Base-by-base conservation (phyloP, 2,888 invertebrate species). In the Plusia festucae region DNA sequence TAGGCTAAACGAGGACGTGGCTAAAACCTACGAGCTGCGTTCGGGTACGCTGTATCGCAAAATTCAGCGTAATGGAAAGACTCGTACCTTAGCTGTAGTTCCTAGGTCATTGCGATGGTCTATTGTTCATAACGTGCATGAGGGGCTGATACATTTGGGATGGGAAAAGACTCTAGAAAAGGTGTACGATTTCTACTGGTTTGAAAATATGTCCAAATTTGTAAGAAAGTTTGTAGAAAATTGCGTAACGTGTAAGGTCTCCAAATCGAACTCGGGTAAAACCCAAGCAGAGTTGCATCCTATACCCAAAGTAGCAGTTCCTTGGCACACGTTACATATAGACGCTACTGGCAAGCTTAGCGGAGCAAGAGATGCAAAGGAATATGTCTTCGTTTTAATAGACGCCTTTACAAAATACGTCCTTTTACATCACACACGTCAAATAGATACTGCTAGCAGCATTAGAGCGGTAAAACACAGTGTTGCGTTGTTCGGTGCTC, bases 241-340 rank as follows among this genome's bases (percentile, higher is more conserved):
- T 13, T 68, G 68, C 20, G 40, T 68, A 0, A 64, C 79, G 6
- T 84, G 83, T 32, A 78, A 60, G 49, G 55, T 82, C 0, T 55
- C 79, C 0, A 84, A 82, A 54, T 54, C 68, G 0, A 51, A 67
- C n/a, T 74, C 77, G 0, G 82, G 81, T 0, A 79, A 68, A 53
- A 18, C 72, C 3, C 82, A 73, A 11, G 75, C 68, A 0, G 68
- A 79, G 27, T 9, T 80, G 0, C 76, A 81, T 44, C 78, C 81
- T 0, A 82, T 81, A 3, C 76, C 68, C 0, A 75, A 68, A 9
- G 11, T 27, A 0, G 13, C 5, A 2, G 46, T 59, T 0, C 67
- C 62, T 7, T 67, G 62, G 55, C 67, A 63, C 13, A 56, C 63
- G 0, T 1, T 62, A 1, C 56, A 62, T 15, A 13, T 62, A 0